Evolutionary conservation across 2,797 vertebrate genomes (phyloP).

Genomic region (Hirundo rustica): DNA sequence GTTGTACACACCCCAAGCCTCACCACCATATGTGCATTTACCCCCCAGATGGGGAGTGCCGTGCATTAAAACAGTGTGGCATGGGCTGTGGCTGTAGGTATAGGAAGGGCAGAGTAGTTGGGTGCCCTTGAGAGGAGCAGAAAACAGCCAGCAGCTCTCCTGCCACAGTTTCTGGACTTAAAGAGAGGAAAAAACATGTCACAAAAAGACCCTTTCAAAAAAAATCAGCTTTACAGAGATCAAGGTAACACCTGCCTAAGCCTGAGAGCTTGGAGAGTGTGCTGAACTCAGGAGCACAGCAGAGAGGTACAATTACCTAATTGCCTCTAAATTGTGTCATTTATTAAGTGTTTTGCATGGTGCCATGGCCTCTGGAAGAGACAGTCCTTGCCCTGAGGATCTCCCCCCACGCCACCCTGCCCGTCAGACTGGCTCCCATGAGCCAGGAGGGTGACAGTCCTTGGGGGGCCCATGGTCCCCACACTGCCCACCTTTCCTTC

Average conservation of each 20-base stretch:
- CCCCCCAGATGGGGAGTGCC: background rate
- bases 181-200: accelerated
- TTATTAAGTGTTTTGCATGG: background rate
- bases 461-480: accelerated
- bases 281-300: background rate
- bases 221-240: background rate
- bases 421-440: background rate
- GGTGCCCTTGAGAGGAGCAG: background rate
- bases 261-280: background rate
- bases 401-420: background rate
- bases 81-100: background rate
- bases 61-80: background rate
- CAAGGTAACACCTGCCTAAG: background rate
- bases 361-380: background rate
- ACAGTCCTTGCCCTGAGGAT: background rate
- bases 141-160: background rate
- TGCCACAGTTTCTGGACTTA: background rate
- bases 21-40: background rate
- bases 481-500: background rate
- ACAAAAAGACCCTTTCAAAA: background rate
- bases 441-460: background rate
- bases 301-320: constrained; percentile 19
- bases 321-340: background rate
- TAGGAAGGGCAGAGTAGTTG: background rate
- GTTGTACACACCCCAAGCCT: background rate